These are phyloP conservation scores for Schrankia costaestrigalis DNA, from an alignment of 2,888 invertebrate genomes.

Conservation along the genomic window DNA sequence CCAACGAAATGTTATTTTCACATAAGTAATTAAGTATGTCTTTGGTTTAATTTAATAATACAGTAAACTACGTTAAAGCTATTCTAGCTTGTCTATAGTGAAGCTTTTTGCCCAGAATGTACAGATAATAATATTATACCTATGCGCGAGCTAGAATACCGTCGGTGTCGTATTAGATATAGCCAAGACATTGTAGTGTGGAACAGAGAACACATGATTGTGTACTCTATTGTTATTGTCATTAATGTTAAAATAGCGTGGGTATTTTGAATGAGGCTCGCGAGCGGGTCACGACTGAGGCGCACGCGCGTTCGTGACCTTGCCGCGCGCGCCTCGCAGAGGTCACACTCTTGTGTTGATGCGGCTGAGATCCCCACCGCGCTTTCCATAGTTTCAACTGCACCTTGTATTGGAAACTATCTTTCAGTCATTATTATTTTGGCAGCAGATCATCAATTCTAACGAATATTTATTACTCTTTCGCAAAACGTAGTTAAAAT, in stretches of 20 bases:
- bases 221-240: slow-evolving; percentile 60
- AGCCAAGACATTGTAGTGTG: slow-evolving; percentile 52
- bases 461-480: too few species aligned
- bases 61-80: too few species aligned
- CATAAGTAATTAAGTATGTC: too few species aligned
- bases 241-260: slow-evolving; percentile 54
- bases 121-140: slow-evolving; percentile 45
- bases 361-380: slow-evolving; percentile 55
- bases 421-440: slow-evolving; percentile 5
- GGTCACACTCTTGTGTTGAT: slow-evolving; percentile 73
- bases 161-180: slow-evolving; percentile 48
- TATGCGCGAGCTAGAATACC: slow-evolving; percentile 35
- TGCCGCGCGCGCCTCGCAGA: slow-evolving; percentile 74
- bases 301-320: slow-evolving; percentile 81
- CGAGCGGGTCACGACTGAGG: slow-evolving; percentile 78
- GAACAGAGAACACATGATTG: slow-evolving; percentile 45
- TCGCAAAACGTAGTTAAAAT: too few species aligned
- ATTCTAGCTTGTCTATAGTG: too few species aligned
- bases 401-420: slow-evolving; percentile 16
- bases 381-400: slow-evolving; percentile 49
- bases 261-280: slow-evolving; percentile 51
- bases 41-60: too few species aligned
- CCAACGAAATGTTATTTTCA: too few species aligned
- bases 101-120: slow-evolving; percentile 40
- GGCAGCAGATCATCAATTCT: too few species aligned